Conservation (phyloP, 2,888 invertebrate species). For the Sphinx pinastri region DNA sequence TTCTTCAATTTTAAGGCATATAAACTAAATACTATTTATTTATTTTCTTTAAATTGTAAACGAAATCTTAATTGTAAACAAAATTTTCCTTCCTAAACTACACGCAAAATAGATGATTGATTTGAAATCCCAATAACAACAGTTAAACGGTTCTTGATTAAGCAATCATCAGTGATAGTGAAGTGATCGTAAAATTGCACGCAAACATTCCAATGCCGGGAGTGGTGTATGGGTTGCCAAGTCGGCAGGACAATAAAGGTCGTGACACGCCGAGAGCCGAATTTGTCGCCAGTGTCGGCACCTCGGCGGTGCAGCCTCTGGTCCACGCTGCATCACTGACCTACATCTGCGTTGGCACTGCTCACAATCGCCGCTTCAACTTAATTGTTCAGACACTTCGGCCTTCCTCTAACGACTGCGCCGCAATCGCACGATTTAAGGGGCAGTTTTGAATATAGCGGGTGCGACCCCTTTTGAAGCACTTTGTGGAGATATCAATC, state of each 20-base stretch:
- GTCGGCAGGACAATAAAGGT: conserved; percentile 59
- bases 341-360: conserved; percentile 83
- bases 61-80: no score
- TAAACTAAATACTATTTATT: no score
- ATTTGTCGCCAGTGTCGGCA: conserved; percentile 67
- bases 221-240: conserved; percentile 59
- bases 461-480: conserved; percentile 58
- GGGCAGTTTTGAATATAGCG: conserved; percentile 62
- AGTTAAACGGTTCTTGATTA: neutral
- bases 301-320: conserved; percentile 60
- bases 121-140: neutral
- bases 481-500: conserved; percentile 53
- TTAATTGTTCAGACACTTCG: conserved; percentile 83
- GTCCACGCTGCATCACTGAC: conserved; percentile 79
- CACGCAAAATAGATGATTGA: neutral
- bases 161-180: neutral
- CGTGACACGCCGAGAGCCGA: conserved; percentile 58
- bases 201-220: conserved; percentile 29
- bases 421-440: conserved; percentile 81
- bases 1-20: no score
- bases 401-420: conserved; percentile 79
- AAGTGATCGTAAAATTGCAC: conserved; percentile 12
- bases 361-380: conserved; percentile 83
- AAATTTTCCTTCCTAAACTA: no score
- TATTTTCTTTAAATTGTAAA: no score